Evolutionary conservation across 53 echinoderm and acorn worm genomes (phyloP).

Genomic region (Patiria pectinifera): DNA sequence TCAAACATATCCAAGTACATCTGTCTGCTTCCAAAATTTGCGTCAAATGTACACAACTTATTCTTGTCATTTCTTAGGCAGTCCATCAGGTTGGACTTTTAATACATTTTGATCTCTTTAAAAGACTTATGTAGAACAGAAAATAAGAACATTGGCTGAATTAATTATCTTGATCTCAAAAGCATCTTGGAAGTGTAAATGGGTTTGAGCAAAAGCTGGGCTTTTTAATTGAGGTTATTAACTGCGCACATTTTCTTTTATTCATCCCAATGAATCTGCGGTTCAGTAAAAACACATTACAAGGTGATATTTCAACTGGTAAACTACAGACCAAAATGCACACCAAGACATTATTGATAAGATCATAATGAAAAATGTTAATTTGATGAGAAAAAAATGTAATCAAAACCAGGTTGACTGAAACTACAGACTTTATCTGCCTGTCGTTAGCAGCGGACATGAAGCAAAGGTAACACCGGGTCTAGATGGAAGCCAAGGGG

Average conservation of each 20-base stretch:
- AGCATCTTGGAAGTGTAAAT: no score
- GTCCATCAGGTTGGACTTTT: neutral
- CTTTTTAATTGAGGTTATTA: no score
- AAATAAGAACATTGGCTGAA: neutral
- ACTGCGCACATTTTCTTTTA: no score
- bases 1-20: neutral
- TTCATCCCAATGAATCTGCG: neutral
- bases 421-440: neutral
- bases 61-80: no score
- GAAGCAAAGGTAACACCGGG: conserved; percentile 34
- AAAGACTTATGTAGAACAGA: neutral
- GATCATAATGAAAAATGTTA: no score
- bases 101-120: neutral
- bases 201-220: no score
- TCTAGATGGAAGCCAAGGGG: conserved; percentile 38
- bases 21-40: neutral
- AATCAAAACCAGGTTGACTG: neutral
- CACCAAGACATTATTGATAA: no score
- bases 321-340: neutral
- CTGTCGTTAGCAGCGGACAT: conserved; percentile 13
- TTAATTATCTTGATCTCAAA: no score
- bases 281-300: neutral
- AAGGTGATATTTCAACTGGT: conserved; percentile 1
- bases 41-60: no score
- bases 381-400: neutral